These are phyloP conservation scores for Hippocampus guttulatus DNA, from an alignment of 2,113 vertebrate species.

Conservation along the genomic window DNA sequence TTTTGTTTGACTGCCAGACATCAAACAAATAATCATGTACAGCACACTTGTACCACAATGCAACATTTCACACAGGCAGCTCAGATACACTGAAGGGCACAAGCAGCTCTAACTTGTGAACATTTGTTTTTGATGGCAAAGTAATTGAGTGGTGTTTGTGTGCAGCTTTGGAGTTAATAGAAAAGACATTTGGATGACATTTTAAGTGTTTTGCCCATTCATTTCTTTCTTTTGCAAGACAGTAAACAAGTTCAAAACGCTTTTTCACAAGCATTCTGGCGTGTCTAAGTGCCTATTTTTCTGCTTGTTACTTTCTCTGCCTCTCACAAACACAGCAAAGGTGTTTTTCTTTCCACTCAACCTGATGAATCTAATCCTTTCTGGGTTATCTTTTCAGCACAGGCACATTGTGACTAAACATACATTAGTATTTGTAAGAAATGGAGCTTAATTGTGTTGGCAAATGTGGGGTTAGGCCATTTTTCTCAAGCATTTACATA, in stretches of 20 bases:
- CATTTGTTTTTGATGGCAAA: not conserved
- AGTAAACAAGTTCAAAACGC: slow-evolving; percentile 1
- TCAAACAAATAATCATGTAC: too few relatives aligned
- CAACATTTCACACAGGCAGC: not conserved
- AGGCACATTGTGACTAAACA: not conserved
- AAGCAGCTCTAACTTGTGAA: not conserved
- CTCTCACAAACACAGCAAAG: slow-evolving; percentile 10
- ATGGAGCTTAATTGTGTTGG: not conserved
- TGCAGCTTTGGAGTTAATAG: not conserved
- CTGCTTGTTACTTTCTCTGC: slow-evolving; percentile 8
- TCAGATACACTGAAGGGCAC: not conserved
- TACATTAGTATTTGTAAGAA: not conserved
- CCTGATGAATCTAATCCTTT: slow-evolving; percentile 4
- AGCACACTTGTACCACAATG: not conserved
- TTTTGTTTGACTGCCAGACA: too few relatives aligned
- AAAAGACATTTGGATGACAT: slow-evolving; percentile 6
- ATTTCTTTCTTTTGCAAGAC: slow-evolving; percentile 4
- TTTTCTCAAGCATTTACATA: slow-evolving; percentile 6
- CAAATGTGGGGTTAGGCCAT: not conserved
- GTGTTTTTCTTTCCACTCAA: slow-evolving; percentile 18
- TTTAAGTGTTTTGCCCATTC: not conserved
- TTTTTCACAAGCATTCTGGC: slow-evolving; percentile 3
- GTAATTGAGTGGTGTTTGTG: not conserved
- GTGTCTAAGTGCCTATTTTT: slow-evolving; percentile 19
- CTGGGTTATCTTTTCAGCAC: slow-evolving; percentile 6